A percentile compares a stretch with the other conserved stretches of the same genome.
Evolutionary conservation across 2,888 invertebrate genomes (phyloP).

Genomic region (Scaeva pyrastri): DNA sequence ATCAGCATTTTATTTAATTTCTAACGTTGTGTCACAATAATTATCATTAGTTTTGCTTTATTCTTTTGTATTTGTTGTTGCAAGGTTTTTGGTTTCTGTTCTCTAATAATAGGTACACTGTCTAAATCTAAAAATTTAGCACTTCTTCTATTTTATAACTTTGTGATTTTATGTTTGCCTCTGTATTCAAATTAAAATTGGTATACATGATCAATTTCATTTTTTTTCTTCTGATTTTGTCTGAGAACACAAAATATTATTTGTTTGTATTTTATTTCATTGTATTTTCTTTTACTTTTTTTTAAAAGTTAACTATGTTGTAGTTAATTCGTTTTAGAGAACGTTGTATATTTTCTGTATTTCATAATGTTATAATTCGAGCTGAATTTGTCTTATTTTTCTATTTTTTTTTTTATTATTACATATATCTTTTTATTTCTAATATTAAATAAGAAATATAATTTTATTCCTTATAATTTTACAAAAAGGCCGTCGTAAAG

Average conservation of each 20-base stretch:
- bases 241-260: slow-evolving; percentile 56
- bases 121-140: slow-evolving; percentile 55
- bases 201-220: slow-evolving; percentile 36
- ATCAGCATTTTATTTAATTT: slow-evolving; percentile 60
- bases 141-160: slow-evolving; percentile 50
- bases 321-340: slow-evolving; percentile 65
- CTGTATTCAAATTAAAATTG: slow-evolving; percentile 39
- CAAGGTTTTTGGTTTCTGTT: slow-evolving; percentile 32
- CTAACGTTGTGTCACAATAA: slow-evolving; percentile 53
- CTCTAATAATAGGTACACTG: slow-evolving; percentile 36
- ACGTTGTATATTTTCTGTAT: slow-evolving; percentile 65
- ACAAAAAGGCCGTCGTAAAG: slow-evolving; percentile 77
- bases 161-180: slow-evolving; percentile 55
- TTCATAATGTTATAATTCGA: slow-evolving; percentile 26
- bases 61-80: slow-evolving; percentile 16
- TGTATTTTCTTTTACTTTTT: no score
- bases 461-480: slow-evolving; percentile 65
- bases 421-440: slow-evolving; percentile 33
- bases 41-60: slow-evolving; percentile 16
- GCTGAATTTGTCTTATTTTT: slow-evolving; percentile 55
- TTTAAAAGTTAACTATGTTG: slow-evolving; percentile 51
- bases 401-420: slow-evolving; percentile 42
- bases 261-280: slow-evolving; percentile 19
- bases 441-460: slow-evolving; percentile 70
- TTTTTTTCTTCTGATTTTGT: slow-evolving; percentile 15